Conservation (phyloP, 2,888 invertebrate species). For the Acronicta leporina region DNA sequence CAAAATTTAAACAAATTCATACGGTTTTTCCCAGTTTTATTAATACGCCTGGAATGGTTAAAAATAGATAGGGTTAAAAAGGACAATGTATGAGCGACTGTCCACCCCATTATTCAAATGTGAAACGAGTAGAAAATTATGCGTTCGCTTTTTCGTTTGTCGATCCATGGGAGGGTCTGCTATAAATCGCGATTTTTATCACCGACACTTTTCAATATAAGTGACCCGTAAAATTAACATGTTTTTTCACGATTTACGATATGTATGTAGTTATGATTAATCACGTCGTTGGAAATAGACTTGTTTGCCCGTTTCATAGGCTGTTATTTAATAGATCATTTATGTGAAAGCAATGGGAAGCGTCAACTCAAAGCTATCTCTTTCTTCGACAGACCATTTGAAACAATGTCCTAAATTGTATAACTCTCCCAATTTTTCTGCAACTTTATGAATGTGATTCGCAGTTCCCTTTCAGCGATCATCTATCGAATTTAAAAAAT, state of each 20-base stretch:
- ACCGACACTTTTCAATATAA: slow-evolving; percentile 64
- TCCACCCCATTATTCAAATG: slow-evolving; percentile 52
- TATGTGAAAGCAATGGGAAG: not conserved
- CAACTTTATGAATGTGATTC: not conserved
- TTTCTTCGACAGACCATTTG: no score
- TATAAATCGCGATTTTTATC: slow-evolving; percentile 66
- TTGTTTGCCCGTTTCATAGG: not conserved
- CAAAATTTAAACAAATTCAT: not conserved
- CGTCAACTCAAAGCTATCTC: not conserved
- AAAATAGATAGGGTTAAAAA: slow-evolving; percentile 28
- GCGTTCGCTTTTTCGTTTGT: slow-evolving; percentile 50
- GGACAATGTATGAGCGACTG: slow-evolving; percentile 43
- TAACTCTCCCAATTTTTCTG: not conserved
- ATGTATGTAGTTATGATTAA: slow-evolving; percentile 30
- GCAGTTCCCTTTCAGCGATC: not conserved
- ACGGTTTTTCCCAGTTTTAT: not conserved
- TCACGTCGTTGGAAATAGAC: slow-evolving; percentile 7
- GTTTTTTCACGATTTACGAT: slow-evolving; percentile 50
- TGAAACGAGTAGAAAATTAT: slow-evolving; percentile 56
- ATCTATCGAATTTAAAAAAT: no score
- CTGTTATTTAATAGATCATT: not conserved
- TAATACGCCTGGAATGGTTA: slow-evolving; percentile 5
- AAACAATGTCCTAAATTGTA: not conserved
- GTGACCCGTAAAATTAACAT: slow-evolving; percentile 65
- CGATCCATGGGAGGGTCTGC: slow-evolving; percentile 58